These are phyloP conservation scores for Hyles vespertilio DNA, from an alignment of 1,140 invertebrate genomes.

Conservation along the genomic window DNA sequence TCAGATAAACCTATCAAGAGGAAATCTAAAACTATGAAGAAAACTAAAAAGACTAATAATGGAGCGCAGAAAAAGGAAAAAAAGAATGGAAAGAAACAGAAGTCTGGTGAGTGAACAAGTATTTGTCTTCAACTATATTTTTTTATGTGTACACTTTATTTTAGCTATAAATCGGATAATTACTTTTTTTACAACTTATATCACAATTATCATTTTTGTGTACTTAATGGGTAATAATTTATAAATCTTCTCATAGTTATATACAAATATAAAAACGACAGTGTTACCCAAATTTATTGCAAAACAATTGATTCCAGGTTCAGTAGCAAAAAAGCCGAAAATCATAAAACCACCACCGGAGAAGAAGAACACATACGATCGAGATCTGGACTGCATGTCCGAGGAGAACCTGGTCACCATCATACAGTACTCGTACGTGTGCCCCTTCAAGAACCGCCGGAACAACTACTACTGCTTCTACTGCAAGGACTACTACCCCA, in stretches of 20 bases:
- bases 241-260: too few species aligned
- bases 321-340: constrained; percentile 33
- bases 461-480: constrained; percentile 71
- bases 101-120: background rate
- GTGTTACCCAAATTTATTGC: too few species aligned
- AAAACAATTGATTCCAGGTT: constrained; percentile 21
- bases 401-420: constrained; percentile 62
- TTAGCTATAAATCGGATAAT: background rate
- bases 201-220: too few species aligned
- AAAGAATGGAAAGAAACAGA: constrained; percentile 26
- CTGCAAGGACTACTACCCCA: constrained; percentile 64
- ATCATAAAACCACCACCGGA: constrained; percentile 47
- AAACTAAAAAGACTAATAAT: constrained; percentile 10
- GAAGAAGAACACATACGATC: constrained; percentile 56
- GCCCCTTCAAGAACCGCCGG: constrained; percentile 63
- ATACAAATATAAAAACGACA: too few species aligned
- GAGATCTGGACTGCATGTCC: constrained; percentile 62
- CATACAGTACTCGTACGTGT: constrained; percentile 62
- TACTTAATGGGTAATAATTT: too few species aligned
- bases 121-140: background rate
- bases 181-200: background rate
- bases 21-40: constrained; percentile 32
- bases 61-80: constrained; percentile 34
- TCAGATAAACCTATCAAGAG: constrained; percentile 56
- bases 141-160: background rate